A percentile compares a stretch with the other conserved stretches of the same genome.
Conservation (phyloP, 2,888 invertebrate genomes). For the Enoplolaimus lenunculus region DNA sequence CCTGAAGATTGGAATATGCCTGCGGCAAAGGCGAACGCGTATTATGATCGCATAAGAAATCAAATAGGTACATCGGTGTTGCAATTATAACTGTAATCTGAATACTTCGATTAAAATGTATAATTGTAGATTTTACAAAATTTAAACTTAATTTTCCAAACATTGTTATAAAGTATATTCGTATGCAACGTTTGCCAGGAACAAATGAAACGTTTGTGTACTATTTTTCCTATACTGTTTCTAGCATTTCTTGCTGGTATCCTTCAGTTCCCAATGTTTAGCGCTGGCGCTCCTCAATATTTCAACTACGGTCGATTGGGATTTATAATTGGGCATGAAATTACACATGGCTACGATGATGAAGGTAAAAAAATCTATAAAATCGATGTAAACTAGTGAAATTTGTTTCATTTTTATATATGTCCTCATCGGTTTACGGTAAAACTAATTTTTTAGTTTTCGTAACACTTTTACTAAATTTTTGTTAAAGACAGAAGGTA, state of each 20-base stretch:
- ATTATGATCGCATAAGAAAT: not conserved
- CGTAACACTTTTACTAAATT: too few relatives aligned
- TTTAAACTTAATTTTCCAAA: too few relatives aligned
- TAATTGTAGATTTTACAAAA: too few relatives aligned
- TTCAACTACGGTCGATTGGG: constrained; percentile 34
- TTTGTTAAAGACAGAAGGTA: too few relatives aligned
- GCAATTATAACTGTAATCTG: too few relatives aligned
- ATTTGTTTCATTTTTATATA: not conserved
- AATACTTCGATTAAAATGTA: too few relatives aligned
- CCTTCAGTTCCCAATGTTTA: constrained; percentile 33
- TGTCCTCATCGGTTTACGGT: not conserved
- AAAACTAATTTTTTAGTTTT: too few relatives aligned
- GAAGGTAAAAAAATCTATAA: constrained; percentile 24
- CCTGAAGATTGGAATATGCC: not conserved
- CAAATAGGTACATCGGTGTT: constrained; percentile 15
- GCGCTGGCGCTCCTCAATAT: constrained; percentile 29
- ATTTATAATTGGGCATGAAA: constrained; percentile 34
- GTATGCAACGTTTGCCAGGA: too few relatives aligned
- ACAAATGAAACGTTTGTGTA: too few relatives aligned
- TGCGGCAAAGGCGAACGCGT: constrained; percentile 15
- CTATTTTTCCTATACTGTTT: too few relatives aligned
- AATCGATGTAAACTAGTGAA: not conserved
- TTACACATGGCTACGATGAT: constrained; percentile 36
- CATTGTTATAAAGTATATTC: too few relatives aligned
- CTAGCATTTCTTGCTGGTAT: constrained; percentile 33